These are phyloP conservation scores for Schizopygopsis pylzovi DNA, from an alignment of 2,797 vertebrate species.

Conservation along the genomic window DNA sequence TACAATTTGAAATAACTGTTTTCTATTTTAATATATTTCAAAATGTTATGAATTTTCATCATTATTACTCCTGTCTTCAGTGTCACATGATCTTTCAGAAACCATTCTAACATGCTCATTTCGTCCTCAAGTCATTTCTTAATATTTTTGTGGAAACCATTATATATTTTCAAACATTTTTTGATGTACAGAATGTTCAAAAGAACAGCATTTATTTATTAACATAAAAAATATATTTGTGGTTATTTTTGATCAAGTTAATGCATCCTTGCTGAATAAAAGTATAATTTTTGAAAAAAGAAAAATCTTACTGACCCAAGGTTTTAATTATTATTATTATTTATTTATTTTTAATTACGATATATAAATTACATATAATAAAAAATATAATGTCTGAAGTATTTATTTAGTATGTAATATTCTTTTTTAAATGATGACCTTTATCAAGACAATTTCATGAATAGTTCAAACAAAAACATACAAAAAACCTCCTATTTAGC, in stretches of 20 bases:
- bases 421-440: background rate
- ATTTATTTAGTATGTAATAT: background rate
- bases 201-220: background rate
- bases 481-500: background rate
- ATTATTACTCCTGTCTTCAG: background rate
- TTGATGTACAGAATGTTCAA: background rate
- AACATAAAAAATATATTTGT: background rate
- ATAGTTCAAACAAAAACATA: background rate
- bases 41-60: background rate
- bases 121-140: background rate
- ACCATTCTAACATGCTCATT: background rate
- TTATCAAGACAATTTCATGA: background rate
- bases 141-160: background rate
- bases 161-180: background rate
- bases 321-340: background rate
- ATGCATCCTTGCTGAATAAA: background rate
- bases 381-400: background rate
- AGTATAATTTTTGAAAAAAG: background rate
- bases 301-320: background rate
- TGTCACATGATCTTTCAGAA: background rate
- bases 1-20: background rate
- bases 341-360: no score
- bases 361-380: background rate
- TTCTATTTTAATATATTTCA: background rate
- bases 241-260: background rate